These are phyloP conservation scores for Bombus consobrinus DNA, from an alignment of 1,140 invertebrate genomes.

Conservation along the genomic window DNA sequence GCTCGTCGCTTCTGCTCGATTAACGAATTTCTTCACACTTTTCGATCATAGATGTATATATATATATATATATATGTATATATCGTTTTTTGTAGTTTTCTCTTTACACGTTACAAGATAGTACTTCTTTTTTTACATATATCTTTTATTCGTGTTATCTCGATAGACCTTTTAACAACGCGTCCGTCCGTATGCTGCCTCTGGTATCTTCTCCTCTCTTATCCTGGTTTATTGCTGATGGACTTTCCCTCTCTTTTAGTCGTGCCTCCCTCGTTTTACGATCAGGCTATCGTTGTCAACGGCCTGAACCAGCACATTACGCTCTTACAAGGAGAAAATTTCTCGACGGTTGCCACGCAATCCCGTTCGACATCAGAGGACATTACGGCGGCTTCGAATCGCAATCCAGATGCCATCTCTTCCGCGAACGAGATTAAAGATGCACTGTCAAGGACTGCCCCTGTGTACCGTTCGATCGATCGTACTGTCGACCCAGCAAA, in stretches of 20 bases:
- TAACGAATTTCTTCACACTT: neutral
- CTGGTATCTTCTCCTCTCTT: neutral
- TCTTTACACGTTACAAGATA: neutral
- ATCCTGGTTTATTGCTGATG: neutral
- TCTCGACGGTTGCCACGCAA: neutral
- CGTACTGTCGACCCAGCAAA: neutral
- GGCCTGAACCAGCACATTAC: slow-evolving; percentile 9
- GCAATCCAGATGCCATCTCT: slow-evolving; percentile 48
- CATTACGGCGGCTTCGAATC: slow-evolving; percentile 35
- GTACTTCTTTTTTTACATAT: neutral
- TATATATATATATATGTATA: neutral
- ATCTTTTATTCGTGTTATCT: neutral
- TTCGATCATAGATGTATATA: neutral
- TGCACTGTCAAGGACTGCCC: slow-evolving; percentile 18
- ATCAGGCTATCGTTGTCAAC: slow-evolving; percentile 36
- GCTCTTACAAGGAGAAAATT: slow-evolving; percentile 20
- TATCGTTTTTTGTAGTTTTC: neutral
- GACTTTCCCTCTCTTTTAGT: neutral
- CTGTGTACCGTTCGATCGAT: slow-evolving; percentile 7
- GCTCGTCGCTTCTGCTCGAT: neutral
- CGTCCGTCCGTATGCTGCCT: neutral
- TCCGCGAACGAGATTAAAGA: slow-evolving; percentile 28
- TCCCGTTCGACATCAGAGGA: slow-evolving; percentile 22
- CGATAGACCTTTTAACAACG: neutral
- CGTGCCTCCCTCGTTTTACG: neutral